Base-by-base conservation (phyloP, 2,888 invertebrate species). In the Aethes cnicana region DNA sequence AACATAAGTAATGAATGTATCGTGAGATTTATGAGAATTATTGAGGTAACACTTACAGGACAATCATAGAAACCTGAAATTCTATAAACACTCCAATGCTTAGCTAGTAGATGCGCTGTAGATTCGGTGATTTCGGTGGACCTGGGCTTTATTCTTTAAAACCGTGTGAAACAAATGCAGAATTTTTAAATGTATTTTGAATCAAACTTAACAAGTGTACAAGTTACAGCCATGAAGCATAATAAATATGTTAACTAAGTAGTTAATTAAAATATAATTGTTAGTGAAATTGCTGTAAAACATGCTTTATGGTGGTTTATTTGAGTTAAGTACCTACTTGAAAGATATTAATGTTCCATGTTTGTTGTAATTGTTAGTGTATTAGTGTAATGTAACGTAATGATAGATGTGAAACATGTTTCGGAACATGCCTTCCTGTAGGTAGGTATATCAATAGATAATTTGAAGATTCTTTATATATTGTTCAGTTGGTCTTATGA, bases 281-380 rank as follows among this genome's bases (percentile, higher is more conserved):
- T 39, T 33, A n/a, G n/a, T n/a, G n/a, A n/a, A 18, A 9, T 23
- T 11, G 49, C 43, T 50, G 49, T 50, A 50, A 16, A 36, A 41
- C 17, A 4, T 41, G 53, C 33, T 53, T 41, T 41, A 25, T 37
- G 14, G 14, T 49, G 46, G 30, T 25, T 44, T 14, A 52, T 53
- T 43, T 43, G 43, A 47, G 36, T 46, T 30, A 37, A 32, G 36
- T 47, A 18, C n/a, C 21, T 37, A 47, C 18, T 52, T 30, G 3
- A 20, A 33, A 47, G 39, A 41, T 46, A 44, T 50, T 49, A 47
- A 39, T 37, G 28, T 36, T 11, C 28, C 23, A 16, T 20, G 9
- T 30, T 47, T 30, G 35, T 7, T 33, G 33, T 16, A 16, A n/a
- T 32, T 7, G 4, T 28, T 2, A 12, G 11, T 2, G 28, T 28